Evolutionary conservation across 2,888 invertebrate species (phyloP).

Genomic region (Cistogaster globosa): DNA sequence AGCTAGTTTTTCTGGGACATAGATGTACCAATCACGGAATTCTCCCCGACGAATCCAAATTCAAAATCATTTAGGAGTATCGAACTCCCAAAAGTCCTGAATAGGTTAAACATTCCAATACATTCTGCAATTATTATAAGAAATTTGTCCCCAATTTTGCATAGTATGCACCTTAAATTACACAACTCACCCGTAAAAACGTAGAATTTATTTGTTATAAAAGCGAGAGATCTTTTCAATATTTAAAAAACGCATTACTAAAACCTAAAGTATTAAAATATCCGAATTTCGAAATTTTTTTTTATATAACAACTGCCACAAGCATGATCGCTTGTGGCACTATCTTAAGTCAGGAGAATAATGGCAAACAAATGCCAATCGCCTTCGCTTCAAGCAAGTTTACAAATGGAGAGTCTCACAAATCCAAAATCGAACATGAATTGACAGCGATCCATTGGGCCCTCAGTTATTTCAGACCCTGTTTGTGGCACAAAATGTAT

Average conservation of each 20-base stretch:
- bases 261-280: constrained; percentile 55
- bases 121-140: not conserved
- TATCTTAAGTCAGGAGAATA: constrained; percentile 63
- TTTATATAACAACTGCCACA: constrained; percentile 68
- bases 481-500: too few relatives aligned
- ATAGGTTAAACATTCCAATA: not conserved
- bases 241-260: constrained; percentile 41
- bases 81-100: not conserved
- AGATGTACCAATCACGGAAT: constrained; percentile 16
- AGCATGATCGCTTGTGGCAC: constrained; percentile 66
- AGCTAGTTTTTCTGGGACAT: constrained; percentile 16
- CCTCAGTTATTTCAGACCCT: constrained; percentile 50
- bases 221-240: constrained; percentile 57
- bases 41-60: constrained; percentile 6
- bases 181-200: not conserved
- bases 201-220: constrained; percentile 8
- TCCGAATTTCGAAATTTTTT: constrained; percentile 61
- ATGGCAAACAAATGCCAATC: constrained; percentile 64
- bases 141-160: not conserved
- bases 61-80: not conserved
- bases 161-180: not conserved
- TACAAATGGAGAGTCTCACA: too few relatives aligned
- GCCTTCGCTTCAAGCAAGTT: constrained; percentile 72
- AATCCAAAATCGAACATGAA: constrained; percentile 75
- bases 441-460: constrained; percentile 72